phyloP scores from a whole-genome alignment of 2,797 vertebrate species.

The Poecilia gillii region DNA sequence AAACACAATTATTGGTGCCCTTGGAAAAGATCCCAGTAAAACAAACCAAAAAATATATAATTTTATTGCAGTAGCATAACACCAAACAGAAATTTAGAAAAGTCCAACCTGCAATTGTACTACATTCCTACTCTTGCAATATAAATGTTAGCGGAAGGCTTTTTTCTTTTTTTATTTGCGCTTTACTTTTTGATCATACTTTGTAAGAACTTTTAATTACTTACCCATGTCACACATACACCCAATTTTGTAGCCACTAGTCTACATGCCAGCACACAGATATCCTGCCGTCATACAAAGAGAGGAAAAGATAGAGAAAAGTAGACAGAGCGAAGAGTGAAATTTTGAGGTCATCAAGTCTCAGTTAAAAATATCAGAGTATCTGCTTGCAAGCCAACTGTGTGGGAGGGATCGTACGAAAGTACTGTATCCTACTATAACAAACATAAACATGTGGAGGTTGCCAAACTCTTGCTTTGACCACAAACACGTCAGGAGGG shows the following conservation, averaged over 20 bases:
- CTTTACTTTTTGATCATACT: not conserved
- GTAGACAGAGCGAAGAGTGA: not conserved
- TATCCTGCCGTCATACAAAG: not conserved
- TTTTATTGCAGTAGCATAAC: not conserved
- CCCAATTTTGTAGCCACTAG: not conserved
- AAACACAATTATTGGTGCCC: not conserved
- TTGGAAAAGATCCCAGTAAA: not conserved
- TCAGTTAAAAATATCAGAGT: not conserved
- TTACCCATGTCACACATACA: not conserved
- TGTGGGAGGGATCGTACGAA: not conserved
- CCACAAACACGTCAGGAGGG: not conserved
- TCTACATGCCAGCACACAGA: not conserved
- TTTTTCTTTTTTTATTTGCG: not conserved
- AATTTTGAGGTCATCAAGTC: not conserved
- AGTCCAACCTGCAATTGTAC: not conserved
- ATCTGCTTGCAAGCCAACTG: not conserved
- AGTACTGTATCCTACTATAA: not conserved
- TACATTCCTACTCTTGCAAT: not conserved
- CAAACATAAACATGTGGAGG: not conserved
- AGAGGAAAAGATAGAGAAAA: not conserved
- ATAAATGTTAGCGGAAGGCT: not conserved
- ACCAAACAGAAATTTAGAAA: not conserved
- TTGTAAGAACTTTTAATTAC: not conserved
- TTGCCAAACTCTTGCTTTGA: not conserved
- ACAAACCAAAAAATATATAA: not conserved